Conservation (phyloP, 2,797 vertebrate species). For the Vespertilio murinus region DNA sequence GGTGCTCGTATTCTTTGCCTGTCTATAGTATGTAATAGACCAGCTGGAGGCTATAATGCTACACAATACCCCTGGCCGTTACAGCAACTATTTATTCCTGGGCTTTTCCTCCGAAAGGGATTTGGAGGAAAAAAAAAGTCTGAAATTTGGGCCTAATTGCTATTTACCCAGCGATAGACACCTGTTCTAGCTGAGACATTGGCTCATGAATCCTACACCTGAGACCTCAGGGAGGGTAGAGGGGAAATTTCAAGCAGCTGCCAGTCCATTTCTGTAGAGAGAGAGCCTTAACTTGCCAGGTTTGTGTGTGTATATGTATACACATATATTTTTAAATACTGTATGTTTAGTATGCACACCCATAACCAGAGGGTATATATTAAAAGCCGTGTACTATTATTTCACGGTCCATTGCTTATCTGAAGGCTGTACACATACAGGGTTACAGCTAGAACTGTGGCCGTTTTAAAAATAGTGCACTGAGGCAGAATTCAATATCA, state of each 20-base stretch:
- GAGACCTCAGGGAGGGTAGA: slow-evolving; percentile 91
- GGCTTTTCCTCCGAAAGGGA: slow-evolving; percentile 91
- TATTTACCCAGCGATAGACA: slow-evolving; percentile 93
- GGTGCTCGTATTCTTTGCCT: slow-evolving; percentile 91
- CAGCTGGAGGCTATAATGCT: slow-evolving; percentile 91
- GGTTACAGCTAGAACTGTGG: slow-evolving; percentile 60
- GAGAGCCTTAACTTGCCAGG: slow-evolving; percentile 78
- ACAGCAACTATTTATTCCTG: slow-evolving; percentile 91
- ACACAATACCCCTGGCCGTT: slow-evolving; percentile 90
- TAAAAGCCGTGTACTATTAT: slow-evolving; percentile 80
- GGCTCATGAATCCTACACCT: slow-evolving; percentile 93
- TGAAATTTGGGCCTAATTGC: slow-evolving; percentile 97
- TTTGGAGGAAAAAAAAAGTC: slow-evolving; percentile 87
- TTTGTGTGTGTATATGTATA: slow-evolving; percentile 78
- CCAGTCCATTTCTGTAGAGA: slow-evolving; percentile 88
- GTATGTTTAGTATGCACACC: slow-evolving; percentile 76
- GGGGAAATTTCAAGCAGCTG: slow-evolving; percentile 93
- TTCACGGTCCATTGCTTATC: slow-evolving; percentile 81
- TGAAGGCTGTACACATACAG: slow-evolving; percentile 80
- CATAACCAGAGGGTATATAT: slow-evolving; percentile 72
- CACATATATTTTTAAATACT: slow-evolving; percentile 73
- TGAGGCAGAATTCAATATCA: slow-evolving; percentile 33
- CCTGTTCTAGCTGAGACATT: slow-evolving; percentile 91
- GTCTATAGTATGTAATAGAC: slow-evolving; percentile 91
- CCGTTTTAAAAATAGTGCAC: slow-evolving; percentile 55